Percentiles rank a stretch among this genome's conserved stretches.
Evolutionary conservation across 2,113 vertebrate genomes (phyloP).

Genomic region (Campylomormyrus numenius): DNA sequence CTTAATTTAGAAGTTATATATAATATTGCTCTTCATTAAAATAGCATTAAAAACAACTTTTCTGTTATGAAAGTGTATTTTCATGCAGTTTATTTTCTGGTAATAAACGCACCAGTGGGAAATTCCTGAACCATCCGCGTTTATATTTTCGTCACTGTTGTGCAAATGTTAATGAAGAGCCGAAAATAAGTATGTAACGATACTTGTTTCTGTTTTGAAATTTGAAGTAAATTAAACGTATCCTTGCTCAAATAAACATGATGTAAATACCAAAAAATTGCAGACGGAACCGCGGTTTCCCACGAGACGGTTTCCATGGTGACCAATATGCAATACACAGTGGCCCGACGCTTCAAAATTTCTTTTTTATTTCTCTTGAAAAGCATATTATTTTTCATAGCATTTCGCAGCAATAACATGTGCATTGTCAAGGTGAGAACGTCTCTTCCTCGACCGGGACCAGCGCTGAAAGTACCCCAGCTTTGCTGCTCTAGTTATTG

Average conservation of each 20-base stretch:
- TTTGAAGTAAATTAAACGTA: background rate
- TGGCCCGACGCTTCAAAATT: background rate
- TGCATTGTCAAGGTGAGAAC: background rate
- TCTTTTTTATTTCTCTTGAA: background rate
- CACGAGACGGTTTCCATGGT: background rate
- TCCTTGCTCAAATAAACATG: background rate
- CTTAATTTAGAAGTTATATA: background rate
- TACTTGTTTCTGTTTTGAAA: background rate
- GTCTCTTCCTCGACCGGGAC: background rate
- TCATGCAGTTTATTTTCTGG: background rate
- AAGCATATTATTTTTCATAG: background rate
- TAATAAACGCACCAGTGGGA: background rate
- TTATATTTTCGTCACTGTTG: background rate
- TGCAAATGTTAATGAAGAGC: background rate
- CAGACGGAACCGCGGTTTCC: background rate
- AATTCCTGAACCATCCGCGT: background rate
- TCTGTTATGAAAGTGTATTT: background rate
- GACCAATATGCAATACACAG: background rate
- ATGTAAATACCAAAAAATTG: background rate
- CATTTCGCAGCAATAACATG: background rate
- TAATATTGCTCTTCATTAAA: background rate
- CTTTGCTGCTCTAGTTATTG: background rate
- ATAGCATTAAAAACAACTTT: background rate
- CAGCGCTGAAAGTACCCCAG: background rate
- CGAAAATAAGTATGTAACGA: background rate